Percentiles rank a stretch among this genome's conserved stretches.
Conservation (phyloP, 2,888 invertebrate species). For the Drosophila lutescens region DNA sequence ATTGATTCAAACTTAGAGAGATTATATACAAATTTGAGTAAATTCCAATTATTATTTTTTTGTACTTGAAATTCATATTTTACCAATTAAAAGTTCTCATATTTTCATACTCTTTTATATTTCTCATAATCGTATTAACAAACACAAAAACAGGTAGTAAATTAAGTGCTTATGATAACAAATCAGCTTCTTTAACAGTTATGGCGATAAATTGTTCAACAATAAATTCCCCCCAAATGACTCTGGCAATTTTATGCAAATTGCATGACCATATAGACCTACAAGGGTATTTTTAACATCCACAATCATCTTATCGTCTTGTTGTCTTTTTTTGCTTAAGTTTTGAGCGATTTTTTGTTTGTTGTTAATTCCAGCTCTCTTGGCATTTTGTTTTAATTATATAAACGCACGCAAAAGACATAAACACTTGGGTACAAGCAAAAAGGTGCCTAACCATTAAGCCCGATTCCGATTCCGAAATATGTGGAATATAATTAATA, state of each 20-base stretch:
- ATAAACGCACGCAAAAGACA: slow-evolving; percentile 37
- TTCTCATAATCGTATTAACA: background rate
- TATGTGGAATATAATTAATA: slow-evolving; percentile 64
- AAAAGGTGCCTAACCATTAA: slow-evolving; percentile 21
- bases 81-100: too few species aligned
- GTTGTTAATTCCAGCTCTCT: slow-evolving; percentile 20
- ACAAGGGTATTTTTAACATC: slow-evolving; percentile 26
- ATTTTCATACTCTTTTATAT: background rate
- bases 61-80: too few species aligned
- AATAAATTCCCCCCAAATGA: slow-evolving; percentile 12
- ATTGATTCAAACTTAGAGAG: too few species aligned
- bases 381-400: slow-evolving; percentile 36
- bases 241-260: slow-evolving; percentile 28
- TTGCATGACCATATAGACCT: background rate
- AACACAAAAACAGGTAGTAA: slow-evolving; percentile 9
- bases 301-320: background rate
- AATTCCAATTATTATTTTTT: too few species aligned
- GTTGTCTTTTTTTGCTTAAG: background rate
- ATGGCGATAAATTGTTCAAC: slow-evolving; percentile 15
- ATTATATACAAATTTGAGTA: too few species aligned
- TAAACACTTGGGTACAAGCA: slow-evolving; percentile 14
- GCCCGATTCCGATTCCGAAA: slow-evolving; percentile 10
- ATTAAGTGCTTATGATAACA: slow-evolving; percentile 7
- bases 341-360: slow-evolving; percentile 10
- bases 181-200: slow-evolving; percentile 2